Evolutionary conservation across 2,797 vertebrate genomes (phyloP).

Genomic region (Coilia nasus): DNA sequence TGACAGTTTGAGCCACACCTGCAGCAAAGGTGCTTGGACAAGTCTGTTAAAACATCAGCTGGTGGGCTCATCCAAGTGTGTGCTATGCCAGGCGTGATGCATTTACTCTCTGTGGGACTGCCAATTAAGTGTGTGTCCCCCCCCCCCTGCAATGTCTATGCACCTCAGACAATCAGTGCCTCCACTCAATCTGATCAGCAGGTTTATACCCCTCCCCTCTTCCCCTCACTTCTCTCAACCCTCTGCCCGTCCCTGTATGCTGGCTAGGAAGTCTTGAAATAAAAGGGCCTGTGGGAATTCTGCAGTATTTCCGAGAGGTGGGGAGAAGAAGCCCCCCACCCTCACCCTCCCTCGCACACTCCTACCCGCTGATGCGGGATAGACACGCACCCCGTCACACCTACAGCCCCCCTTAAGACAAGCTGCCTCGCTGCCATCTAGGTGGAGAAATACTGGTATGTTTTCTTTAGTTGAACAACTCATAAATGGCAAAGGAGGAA

Average conservation of each 20-base stretch:
- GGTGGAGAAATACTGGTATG: neutral
- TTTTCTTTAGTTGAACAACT: neutral
- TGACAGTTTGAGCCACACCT: neutral
- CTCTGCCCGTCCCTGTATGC: neutral
- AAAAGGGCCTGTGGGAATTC: slow-evolving; percentile 57
- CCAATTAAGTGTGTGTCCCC: neutral
- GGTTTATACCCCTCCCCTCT: neutral
- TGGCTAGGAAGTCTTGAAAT: neutral
- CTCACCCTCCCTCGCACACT: neutral
- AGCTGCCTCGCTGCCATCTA: neutral
- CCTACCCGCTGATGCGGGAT: neutral
- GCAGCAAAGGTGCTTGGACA: neutral
- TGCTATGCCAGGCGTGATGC: no score
- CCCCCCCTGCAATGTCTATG: neutral
- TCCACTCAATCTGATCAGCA: neutral
- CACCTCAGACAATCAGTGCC: neutral
- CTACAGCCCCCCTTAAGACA: neutral
- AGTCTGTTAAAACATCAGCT: neutral
- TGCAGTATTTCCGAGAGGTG: slow-evolving; percentile 43
- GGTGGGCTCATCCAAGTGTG: neutral
- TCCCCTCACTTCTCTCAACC: neutral
- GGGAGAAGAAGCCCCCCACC: neutral
- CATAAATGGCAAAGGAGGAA: no score
- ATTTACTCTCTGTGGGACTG: neutral
- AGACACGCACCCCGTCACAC: neutral